Evolutionary conservation across 2,888 invertebrate species (phyloP), one percentile per base, ranked within the genome.

Genomic region (Limnephilus auricula): DNA sequence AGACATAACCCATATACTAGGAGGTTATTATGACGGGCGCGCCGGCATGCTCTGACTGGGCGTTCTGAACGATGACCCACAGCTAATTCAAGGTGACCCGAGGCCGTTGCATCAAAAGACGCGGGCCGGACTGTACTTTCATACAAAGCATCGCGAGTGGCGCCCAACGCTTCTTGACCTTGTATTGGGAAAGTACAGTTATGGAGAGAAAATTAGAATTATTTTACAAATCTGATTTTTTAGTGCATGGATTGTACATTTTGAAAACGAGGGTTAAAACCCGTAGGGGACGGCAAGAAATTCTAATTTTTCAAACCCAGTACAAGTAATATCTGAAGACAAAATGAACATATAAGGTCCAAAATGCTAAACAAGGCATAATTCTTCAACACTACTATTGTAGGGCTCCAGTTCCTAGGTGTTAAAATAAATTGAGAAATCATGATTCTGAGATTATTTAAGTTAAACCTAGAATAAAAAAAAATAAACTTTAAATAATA

Each of bases 1-100:
- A 65, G 25, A n/a, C 9, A 65, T 25, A 65, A 65, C 25, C 65
- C 65, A 65, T n/a, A 65, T 80, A 80, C 30, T 80, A 32, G 32
- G 1, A 32, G 32, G 32, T 25, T 34, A 34, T 83, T 83, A 83
- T 83, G 32, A 83, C 83, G 37, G 37, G 83, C 32, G 25, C 83
- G 83, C 25, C 34, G 10, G 83, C 50, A 65, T n/a, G 40, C 32
- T 88, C 87, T 25, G 32, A 78, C 78, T 45, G 30, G 79, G 25
- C 31, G 4, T 37, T 79, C 87, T 92, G 92, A 91, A 91, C 92
- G 91, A 92, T 92, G 92, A 92, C 91, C 92, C 91, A 92, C 65
- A 89, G 91, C 82, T 45, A 31, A 79, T 79, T 80, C 90, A 92
- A 92, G 92, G 92, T 92, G 92, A 92, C 92, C 92, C 87, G 90